phyloP scores from a whole-genome alignment of 2,888 invertebrate genomes.

The Sphaeridia pumilis region DNA sequence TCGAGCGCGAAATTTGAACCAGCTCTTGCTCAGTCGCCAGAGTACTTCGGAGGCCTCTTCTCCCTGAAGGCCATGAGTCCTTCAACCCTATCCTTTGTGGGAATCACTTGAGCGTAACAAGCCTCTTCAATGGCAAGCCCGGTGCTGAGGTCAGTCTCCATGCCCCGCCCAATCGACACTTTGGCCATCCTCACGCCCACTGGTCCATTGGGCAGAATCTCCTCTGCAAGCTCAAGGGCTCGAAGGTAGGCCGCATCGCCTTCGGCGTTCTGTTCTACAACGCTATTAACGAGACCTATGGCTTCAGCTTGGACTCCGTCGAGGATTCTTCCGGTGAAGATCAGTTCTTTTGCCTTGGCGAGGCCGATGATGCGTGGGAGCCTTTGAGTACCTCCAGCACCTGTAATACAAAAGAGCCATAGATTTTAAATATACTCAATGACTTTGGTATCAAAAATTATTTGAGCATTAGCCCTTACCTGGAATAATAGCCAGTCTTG shows the following conservation, averaged over 20 bases:
- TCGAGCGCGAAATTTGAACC: too few relatives aligned
- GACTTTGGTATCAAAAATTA: not conserved
- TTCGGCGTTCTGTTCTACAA: conserved; percentile 61
- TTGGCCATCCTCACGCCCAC: conserved; percentile 80
- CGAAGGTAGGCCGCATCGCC: conserved; percentile 72
- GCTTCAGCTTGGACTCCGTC: conserved; percentile 66
- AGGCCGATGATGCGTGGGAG: conserved; percentile 72
- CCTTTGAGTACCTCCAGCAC: conserved; percentile 91
- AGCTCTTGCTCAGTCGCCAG: conserved; percentile 66
- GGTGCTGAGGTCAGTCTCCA: conserved; percentile 57
- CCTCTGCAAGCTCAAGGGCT: conserved; percentile 69
- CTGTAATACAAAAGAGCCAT: too few relatives aligned
- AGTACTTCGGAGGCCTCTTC: conserved; percentile 80
- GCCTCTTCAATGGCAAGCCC: conserved; percentile 84
- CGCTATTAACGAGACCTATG: conserved; percentile 74
- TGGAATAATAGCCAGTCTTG: conserved; percentile 83
- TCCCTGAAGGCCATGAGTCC: conserved; percentile 87
- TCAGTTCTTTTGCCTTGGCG: conserved; percentile 84
- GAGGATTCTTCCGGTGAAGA: conserved; percentile 71
- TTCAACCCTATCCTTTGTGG: conserved; percentile 85
- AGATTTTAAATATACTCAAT: too few relatives aligned
- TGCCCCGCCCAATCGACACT: conserved; percentile 76
- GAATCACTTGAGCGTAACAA: conserved; percentile 79
- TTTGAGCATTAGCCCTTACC: conserved; percentile 38
- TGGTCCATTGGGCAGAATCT: conserved; percentile 84